Evolutionary conservation across 1,140 invertebrate genomes (phyloP).

Genomic region (Caenorhabditis latens): DNA sequence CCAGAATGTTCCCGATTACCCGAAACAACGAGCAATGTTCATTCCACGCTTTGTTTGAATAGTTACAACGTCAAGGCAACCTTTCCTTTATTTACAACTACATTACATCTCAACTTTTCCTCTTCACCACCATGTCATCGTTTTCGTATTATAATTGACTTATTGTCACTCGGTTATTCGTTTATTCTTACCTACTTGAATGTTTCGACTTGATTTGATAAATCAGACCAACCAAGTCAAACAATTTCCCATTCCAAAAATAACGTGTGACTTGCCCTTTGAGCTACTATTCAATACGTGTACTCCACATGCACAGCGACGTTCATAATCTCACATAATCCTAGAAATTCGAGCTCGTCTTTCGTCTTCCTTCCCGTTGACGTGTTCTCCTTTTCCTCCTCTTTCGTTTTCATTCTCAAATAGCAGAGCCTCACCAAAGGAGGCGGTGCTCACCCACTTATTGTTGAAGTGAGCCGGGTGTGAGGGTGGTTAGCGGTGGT

Average conservation of each 20-base stretch:
- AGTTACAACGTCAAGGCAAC: too few species aligned
- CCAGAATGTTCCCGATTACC: background rate
- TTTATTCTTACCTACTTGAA: too few species aligned
- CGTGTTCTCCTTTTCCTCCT: constrained; percentile 3
- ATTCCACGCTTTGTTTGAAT: background rate
- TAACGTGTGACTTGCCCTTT: constrained; percentile 21
- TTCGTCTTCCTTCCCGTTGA: background rate
- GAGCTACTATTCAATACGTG: background rate
- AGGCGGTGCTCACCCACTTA: constrained; percentile 52
- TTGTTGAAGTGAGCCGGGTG: constrained; percentile 50
- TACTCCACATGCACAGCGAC: background rate
- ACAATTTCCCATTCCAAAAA: background rate
- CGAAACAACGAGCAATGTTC: background rate
- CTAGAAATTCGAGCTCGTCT: constrained; percentile 23
- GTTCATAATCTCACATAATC: constrained; percentile 52
- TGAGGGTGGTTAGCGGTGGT: constrained; percentile 7
- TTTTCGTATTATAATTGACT: too few species aligned
- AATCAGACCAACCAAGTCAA: too few species aligned
- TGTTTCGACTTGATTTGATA: too few species aligned
- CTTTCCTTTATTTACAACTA: too few species aligned
- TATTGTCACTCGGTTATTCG: too few species aligned
- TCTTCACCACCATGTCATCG: too few species aligned
- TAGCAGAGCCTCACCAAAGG: constrained; percentile 2
- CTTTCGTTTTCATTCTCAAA: background rate
- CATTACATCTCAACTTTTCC: too few species aligned